These are phyloP conservation scores for Amphipoea oculea DNA, from an alignment of 2,888 invertebrate genomes.

Conservation along the genomic window DNA sequence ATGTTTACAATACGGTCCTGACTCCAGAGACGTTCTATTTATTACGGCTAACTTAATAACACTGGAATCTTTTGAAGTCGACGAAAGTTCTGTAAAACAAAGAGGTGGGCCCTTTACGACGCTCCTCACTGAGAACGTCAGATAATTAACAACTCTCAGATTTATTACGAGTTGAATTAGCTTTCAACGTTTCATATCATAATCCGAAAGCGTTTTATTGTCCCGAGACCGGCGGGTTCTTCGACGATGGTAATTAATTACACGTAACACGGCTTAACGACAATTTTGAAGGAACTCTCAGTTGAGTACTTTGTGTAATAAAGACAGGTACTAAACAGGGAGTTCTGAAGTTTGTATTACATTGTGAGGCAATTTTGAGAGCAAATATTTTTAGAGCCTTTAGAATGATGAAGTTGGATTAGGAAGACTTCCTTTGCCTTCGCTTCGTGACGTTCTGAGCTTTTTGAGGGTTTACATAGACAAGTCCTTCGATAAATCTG, in stretches of 20 bases:
- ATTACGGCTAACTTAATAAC: conserved; percentile 77
- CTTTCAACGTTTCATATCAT: conserved; percentile 88
- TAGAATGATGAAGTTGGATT: conserved; percentile 17
- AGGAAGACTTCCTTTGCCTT: neutral
- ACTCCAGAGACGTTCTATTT: conserved; percentile 72
- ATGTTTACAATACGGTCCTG: conserved; percentile 71
- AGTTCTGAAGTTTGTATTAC: conserved; percentile 73
- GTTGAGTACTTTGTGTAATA: conserved; percentile 75
- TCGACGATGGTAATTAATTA: conserved; percentile 81
- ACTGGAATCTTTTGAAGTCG: conserved; percentile 79
- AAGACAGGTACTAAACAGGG: conserved; percentile 73
- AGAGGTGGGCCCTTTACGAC: conserved; percentile 80
- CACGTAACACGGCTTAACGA: conserved; percentile 81
- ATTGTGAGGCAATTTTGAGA: conserved; percentile 63
- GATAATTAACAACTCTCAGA: conserved; percentile 87
- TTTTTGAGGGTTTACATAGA: neutral
- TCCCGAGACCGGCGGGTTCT: conserved; percentile 72
- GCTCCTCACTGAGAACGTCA: conserved; percentile 71
- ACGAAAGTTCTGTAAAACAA: conserved; percentile 79
- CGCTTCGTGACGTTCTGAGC: neutral
- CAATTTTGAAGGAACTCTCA: conserved; percentile 75
- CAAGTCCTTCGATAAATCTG: neutral
- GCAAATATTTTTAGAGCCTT: conserved; percentile 40
- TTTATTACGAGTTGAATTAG: conserved; percentile 87
- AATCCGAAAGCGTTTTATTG: conserved; percentile 87